Percentiles rank a stretch among this genome's conserved stretches.
Conservation (phyloP, 2,113 vertebrate species). For the Eleginops maclovinus region DNA sequence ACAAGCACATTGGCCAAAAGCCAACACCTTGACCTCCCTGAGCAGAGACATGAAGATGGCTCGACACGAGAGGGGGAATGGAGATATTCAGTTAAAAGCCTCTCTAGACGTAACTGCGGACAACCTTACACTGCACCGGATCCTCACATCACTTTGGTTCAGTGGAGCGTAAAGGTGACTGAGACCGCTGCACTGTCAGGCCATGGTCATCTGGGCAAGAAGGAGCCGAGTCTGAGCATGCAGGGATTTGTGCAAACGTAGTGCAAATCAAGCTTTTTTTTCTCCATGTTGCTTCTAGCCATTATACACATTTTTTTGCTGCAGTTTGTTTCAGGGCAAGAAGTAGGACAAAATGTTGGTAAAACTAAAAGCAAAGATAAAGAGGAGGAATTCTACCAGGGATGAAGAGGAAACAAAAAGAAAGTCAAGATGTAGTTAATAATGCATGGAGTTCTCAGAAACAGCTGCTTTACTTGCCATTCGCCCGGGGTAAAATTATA, state of each 20-base stretch:
- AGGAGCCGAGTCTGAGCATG: conserved; percentile 37
- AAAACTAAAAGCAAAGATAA: conserved; percentile 41
- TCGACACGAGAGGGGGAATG: conserved; percentile 16
- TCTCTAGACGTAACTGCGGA: conserved; percentile 32
- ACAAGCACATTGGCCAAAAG: conserved; percentile 38
- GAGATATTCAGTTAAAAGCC: conserved; percentile 36
- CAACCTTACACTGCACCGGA: conserved; percentile 19
- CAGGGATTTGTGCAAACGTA: conserved; percentile 52
- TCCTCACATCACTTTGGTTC: conserved; percentile 48
- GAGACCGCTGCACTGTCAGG: conserved; percentile 28
- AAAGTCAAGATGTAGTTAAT: conserved; percentile 44
- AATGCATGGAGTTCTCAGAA: conserved; percentile 46
- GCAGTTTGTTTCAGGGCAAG: conserved; percentile 19
- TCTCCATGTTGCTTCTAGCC: background rate
- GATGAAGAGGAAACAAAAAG: conserved; percentile 24
- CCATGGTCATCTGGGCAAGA: conserved; percentile 10
- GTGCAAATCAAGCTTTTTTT: conserved; percentile 27
- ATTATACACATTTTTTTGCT: conserved; percentile 17
- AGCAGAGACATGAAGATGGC: conserved; percentile 31
- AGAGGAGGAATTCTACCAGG: conserved; percentile 14
- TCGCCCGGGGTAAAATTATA: conserved; percentile 24
- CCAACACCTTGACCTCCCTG: conserved; percentile 65
- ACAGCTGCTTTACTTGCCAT: conserved; percentile 36
- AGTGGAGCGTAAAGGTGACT: conserved; percentile 72
- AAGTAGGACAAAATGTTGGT: conserved; percentile 39